Percentiles rank a stretch among this genome's conserved stretches.
phyloP scores from a whole-genome alignment of 1,140 invertebrate genomes.

The Pararge aegeria region DNA sequence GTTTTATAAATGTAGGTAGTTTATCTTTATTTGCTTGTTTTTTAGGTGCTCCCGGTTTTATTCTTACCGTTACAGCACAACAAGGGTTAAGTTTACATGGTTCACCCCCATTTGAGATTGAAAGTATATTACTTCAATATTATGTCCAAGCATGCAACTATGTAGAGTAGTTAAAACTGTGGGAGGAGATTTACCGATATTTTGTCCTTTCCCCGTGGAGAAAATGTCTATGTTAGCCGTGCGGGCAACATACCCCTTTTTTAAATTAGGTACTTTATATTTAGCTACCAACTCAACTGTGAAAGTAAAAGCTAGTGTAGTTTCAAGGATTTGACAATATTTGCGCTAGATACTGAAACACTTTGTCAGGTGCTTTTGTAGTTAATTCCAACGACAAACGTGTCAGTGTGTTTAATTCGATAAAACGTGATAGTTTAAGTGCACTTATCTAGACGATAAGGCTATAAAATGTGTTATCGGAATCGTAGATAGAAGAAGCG shows the following conservation, averaged over 20 bases:
- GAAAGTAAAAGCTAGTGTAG: background rate
- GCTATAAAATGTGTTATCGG: slow-evolving; percentile 26
- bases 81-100: no score
- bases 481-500: slow-evolving; percentile 23
- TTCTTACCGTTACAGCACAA: no score
- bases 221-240: no score
- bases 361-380: background rate
- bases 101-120: no score
- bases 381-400: background rate
- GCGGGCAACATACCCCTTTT: no score
- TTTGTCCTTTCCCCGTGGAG: no score
- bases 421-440: slow-evolving; percentile 17
- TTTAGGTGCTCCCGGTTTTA: no score
- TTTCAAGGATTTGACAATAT: background rate
- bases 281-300: background rate
- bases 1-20: background rate
- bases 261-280: no score
- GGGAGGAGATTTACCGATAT: no score
- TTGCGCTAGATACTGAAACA: background rate
- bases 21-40: background rate
- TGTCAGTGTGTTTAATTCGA: slow-evolving; percentile 10
- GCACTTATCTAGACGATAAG: slow-evolving; percentile 30
- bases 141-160: no score
- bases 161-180: no score
- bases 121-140: no score